These are phyloP conservation scores for Neelides folsomi DNA, from an alignment of 2,888 invertebrate species.

Conservation along the genomic window DNA sequence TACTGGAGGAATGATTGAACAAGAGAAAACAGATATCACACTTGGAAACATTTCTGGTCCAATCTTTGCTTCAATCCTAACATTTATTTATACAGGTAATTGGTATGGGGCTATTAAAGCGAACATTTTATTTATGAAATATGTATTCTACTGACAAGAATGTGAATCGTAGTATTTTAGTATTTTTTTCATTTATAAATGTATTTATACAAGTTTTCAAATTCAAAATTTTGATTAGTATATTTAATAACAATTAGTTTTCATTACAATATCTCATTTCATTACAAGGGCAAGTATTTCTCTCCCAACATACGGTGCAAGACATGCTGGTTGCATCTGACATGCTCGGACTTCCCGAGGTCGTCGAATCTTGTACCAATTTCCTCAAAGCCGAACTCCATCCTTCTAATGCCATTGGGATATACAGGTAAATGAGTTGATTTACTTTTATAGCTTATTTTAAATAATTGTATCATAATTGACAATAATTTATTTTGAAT, in stretches of 20 bases:
- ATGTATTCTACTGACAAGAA: too few relatives aligned
- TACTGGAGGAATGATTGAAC: conserved; percentile 68
- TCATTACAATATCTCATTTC: too few relatives aligned
- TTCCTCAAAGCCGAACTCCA: conserved; percentile 73
- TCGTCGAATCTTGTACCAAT: conserved; percentile 68
- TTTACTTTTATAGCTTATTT: neutral
- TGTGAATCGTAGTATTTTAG: too few relatives aligned
- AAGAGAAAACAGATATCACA: conserved; percentile 63
- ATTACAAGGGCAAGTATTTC: conserved; percentile 48
- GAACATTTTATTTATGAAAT: neutral
- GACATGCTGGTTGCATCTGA: conserved; percentile 78
- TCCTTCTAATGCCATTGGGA: conserved; percentile 75
- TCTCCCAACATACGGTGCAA: conserved; percentile 69
- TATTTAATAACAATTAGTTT: too few relatives aligned
- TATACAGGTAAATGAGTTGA: conserved; percentile 48
- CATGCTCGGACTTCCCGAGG: conserved; percentile 75
- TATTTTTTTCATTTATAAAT: too few relatives aligned
- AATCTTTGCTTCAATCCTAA: conserved; percentile 61
- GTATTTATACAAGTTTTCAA: too few relatives aligned
- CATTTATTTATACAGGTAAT: conserved; percentile 75
- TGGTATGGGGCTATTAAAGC: neutral
- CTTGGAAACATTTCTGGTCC: conserved; percentile 62
- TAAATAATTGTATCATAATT: neutral
- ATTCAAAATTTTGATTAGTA: too few relatives aligned
- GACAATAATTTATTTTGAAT: conserved; percentile 1